A percentile compares a stretch with the other conserved stretches of the same genome.
Evolutionary conservation across 2,888 invertebrate genomes (phyloP).

Genomic region (Trachelus tabidus): DNA sequence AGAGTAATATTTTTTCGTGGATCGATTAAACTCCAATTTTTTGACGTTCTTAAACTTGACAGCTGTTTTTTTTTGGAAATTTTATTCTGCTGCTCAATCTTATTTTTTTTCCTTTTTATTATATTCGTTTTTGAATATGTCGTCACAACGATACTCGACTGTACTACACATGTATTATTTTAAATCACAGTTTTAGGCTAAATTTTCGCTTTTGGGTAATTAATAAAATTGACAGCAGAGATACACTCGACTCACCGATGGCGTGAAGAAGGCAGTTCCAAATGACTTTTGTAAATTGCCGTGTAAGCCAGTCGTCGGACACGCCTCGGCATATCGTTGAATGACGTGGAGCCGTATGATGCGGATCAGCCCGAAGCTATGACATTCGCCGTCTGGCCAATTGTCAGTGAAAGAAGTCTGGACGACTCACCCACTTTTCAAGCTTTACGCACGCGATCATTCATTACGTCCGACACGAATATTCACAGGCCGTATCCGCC

Average conservation of each 20-base stretch:
- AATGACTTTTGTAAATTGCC: neutral
- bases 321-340: neutral
- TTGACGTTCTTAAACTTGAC: neutral
- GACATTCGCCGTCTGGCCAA: neutral
- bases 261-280: neutral
- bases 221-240: neutral
- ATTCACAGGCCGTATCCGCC: neutral
- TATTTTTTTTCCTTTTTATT: conserved; percentile 10
- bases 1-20: too few relatives aligned
- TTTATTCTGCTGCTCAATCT: neutral
- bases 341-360: neutral
- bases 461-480: neutral
- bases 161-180: neutral
- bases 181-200: neutral
- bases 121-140: conserved; percentile 25
- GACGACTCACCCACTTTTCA: neutral
- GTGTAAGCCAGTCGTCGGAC: neutral
- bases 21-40: neutral
- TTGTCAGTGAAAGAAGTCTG: neutral
- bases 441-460: neutral
- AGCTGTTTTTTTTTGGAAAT: neutral
- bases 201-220: neutral
- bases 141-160: too few relatives aligned
- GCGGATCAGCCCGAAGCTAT: neutral
- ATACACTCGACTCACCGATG: neutral